These are phyloP conservation scores for Hirundichthys speculiger DNA, from an alignment of 2,113 vertebrate species.

Conservation along the genomic window DNA sequence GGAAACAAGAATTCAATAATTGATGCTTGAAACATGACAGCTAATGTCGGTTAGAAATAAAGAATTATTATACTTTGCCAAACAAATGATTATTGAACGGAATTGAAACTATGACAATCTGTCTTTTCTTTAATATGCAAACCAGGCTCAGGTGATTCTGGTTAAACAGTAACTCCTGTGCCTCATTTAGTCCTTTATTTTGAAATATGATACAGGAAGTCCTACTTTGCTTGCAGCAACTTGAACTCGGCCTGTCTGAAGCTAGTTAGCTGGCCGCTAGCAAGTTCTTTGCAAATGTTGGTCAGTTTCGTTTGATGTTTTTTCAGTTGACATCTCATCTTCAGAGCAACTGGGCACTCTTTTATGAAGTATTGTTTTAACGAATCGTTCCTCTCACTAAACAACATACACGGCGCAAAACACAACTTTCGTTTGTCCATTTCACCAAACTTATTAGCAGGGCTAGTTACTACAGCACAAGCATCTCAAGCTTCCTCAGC, in stretches of 20 bases:
- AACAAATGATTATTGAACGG: too few species aligned
- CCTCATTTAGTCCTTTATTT: constrained; percentile 8
- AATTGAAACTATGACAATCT: too few species aligned
- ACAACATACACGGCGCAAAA: background rate
- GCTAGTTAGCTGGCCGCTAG: constrained; percentile 46
- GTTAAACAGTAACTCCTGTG: background rate
- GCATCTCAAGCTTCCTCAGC: constrained; percentile 37
- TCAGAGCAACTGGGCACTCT: background rate
- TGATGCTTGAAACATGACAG: too few species aligned
- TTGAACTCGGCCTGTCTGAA: constrained; percentile 48
- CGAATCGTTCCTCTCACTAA: background rate
- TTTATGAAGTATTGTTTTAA: background rate
- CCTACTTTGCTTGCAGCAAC: rapidly evolving
- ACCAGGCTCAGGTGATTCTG: too few species aligned
- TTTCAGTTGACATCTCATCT: background rate
- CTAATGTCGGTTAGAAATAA: too few species aligned
- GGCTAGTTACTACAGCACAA: constrained; percentile 25
- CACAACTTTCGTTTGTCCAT: constrained; percentile 21
- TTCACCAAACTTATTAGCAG: constrained; percentile 52
- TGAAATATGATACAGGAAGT: constrained; percentile 32
- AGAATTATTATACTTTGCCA: too few species aligned
- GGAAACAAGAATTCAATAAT: too few species aligned
- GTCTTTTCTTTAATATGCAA: too few species aligned
- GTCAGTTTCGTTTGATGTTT: background rate
- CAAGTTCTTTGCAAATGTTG: constrained; percentile 38